phyloP scores from a whole-genome alignment of 2,113 vertebrate genomes.

The Oxyura jamaicensis region DNA sequence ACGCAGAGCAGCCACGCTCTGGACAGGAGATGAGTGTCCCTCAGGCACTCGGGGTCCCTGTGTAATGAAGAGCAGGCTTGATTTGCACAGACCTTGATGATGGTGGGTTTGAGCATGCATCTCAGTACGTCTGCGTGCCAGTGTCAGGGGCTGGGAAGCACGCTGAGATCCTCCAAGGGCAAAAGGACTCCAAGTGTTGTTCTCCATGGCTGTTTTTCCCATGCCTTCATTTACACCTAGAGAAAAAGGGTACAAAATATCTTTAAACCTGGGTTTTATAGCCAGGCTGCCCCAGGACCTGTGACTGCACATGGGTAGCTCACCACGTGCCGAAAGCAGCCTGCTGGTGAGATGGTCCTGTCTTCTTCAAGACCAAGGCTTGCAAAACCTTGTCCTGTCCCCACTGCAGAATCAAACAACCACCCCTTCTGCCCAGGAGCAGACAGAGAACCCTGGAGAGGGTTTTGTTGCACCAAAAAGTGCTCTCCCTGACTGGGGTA shows the following conservation, averaged over 20 bases:
- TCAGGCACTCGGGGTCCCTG: not conserved
- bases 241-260: not conserved
- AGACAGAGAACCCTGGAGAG: not conserved
- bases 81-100: not conserved
- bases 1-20: not conserved
- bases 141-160: not conserved
- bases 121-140: accelerated
- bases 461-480: not conserved
- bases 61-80: not conserved
- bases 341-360: not conserved
- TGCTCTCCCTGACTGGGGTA: accelerated
- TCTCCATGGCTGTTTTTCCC: not conserved
- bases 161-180: not conserved
- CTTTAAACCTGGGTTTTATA: accelerated
- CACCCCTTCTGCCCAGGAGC: not conserved
- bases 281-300: not conserved
- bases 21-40: not conserved
- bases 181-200: not conserved
- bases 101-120: not conserved
- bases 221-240: accelerated
- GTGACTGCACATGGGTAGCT: not conserved
- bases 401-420: not conserved
- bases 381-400: not conserved
- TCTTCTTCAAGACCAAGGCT: not conserved
- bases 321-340: not conserved